phyloP scores from a whole-genome alignment of 2,888 invertebrate species.

The Aleiodes leptofemur region DNA sequence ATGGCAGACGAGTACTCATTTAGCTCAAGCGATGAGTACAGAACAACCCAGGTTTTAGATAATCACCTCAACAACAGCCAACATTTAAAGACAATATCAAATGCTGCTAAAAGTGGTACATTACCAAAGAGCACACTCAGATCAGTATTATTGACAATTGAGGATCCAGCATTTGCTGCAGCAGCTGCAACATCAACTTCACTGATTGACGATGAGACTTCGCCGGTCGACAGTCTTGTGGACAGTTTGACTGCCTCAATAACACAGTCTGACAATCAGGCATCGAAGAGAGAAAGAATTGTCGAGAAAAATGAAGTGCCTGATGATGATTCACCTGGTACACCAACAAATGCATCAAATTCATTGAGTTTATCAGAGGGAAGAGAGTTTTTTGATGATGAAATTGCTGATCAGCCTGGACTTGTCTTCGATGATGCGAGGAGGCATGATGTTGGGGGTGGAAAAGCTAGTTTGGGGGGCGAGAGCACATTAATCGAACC shows the following conservation, averaged over 20 bases:
- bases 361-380: constrained; percentile 89
- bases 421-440: constrained; percentile 82
- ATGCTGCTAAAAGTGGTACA: constrained; percentile 62
- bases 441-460: constrained; percentile 57
- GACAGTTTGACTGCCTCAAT: constrained; percentile 80
- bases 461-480: constrained; percentile 58
- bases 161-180: constrained; percentile 86
- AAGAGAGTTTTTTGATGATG: constrained; percentile 90
- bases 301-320: constrained; percentile 74
- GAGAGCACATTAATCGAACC: constrained; percentile 72
- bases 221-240: constrained; percentile 88
- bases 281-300: constrained; percentile 74
- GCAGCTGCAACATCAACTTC: constrained; percentile 82
- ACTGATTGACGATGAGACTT: constrained; percentile 88
- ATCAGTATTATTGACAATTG: constrained; percentile 81
- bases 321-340: constrained; percentile 80
- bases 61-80: constrained; percentile 57
- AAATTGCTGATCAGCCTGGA: constrained; percentile 93
- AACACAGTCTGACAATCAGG: constrained; percentile 72
- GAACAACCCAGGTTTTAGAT: constrained; percentile 19
- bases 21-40: constrained; percentile 76
- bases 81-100: constrained; percentile 64
- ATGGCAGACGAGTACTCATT: constrained; percentile 78
- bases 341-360: constrained; percentile 86
- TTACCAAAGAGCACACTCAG: constrained; percentile 69